Evolutionary conservation across 2,888 invertebrate genomes (phyloP).

Genomic region (Heliconius charithonia): DNA sequence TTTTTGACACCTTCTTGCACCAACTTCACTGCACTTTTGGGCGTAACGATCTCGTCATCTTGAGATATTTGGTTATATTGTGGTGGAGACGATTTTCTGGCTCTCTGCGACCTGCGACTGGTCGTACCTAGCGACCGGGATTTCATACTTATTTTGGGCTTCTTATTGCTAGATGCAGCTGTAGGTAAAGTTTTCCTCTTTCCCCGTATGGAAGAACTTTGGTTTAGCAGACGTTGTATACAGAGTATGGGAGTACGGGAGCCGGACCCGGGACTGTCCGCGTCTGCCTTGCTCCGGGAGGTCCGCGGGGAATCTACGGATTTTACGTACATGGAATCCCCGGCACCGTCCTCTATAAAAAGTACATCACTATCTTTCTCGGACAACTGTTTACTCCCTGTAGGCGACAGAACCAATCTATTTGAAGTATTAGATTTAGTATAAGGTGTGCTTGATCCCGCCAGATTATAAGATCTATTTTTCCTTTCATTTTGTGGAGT

Average conservation of each 20-base stretch:
- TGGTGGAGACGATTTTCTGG: slow-evolving; percentile 43
- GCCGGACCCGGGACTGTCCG: slow-evolving; percentile 47
- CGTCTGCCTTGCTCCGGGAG: not conserved
- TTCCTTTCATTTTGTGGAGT: slow-evolving; percentile 56
- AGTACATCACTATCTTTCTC: not conserved
- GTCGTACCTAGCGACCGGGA: slow-evolving; percentile 53
- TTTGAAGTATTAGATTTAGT: no score
- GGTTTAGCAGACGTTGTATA: slow-evolving; percentile 66
- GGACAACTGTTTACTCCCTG: not conserved
- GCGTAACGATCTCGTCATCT: slow-evolving; percentile 65
- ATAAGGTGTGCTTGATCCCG: slow-evolving; percentile 65
- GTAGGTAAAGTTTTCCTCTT: not conserved
- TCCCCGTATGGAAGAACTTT: slow-evolving; percentile 45
- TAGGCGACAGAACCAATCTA: not conserved
- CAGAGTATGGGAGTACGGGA: slow-evolving; percentile 68
- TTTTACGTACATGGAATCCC: not conserved
- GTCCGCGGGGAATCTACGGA: not conserved
- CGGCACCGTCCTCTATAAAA: not conserved
- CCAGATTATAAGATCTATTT: slow-evolving; percentile 57
- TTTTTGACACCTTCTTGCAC: slow-evolving; percentile 73
- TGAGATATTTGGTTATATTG: slow-evolving; percentile 52
- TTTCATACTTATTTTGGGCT: slow-evolving; percentile 48
- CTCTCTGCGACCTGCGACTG: slow-evolving; percentile 48
- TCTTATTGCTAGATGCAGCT: slow-evolving; percentile 45
- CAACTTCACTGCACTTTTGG: slow-evolving; percentile 66